Base-by-base conservation (phyloP, 1,140 invertebrate genomes). In the Bombus soroeensis region DNA sequence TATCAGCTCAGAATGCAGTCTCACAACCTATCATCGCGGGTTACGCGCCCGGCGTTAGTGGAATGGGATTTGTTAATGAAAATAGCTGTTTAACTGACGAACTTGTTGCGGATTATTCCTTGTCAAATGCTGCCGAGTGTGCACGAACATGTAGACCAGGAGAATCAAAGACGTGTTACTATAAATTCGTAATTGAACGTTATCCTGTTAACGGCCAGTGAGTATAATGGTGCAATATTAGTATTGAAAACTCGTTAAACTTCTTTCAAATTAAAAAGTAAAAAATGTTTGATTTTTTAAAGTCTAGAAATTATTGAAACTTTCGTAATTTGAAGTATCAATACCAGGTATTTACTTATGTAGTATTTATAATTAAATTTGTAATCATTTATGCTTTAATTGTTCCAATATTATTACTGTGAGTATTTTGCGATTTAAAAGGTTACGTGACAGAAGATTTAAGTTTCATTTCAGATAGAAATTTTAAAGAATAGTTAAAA, bases 161-260 rank as follows among this genome's bases (percentile, higher is more conserved):
- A 28, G 88, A 87, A 6, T 37, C 90, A 59, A 87, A 85, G 53
- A 62, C 70, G 18, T 96, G 96, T 91, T 93, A 95, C 81, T 96
- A 95, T 84, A 89, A 94, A 57, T 96, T 96, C 81, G 81, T 83
- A 28, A 43, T 96, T 2, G 96, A 96, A 91, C 92, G 94, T 86
- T 96, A 96, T 85, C 90, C 93, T 28, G 94, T 95, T 3, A 90
- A 96, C 92, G 92, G 94, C 82, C 10, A 5, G 87, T 87, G 77
- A 74, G 84, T 71, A 34, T 18, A 71, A 28, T 15, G 0, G 9
- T 9, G 18, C 0, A 70, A 25, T 70, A 37, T 39, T 37, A 37
- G 1, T 22, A n/a, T 62, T 13, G 12, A 62, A 28, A 28, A 10
- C 3, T 59, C 25, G 12, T 64, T 64, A 5, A 64, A 64, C n/a